Conservation (phyloP, 2,888 invertebrate genomes). For the Eupeodes latifasciatus region DNA sequence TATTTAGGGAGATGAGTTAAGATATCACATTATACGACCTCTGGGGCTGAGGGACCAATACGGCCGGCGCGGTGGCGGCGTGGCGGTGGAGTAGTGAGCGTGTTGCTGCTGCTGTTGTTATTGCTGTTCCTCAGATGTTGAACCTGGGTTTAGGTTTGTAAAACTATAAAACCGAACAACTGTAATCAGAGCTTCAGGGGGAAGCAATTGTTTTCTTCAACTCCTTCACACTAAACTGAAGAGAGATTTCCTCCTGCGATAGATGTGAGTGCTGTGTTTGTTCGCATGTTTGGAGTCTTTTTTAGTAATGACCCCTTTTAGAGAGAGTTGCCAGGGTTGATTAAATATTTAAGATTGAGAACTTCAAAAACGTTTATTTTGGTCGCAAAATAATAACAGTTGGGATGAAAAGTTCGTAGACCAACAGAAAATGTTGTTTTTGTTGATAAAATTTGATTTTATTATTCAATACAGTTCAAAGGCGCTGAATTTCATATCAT, state of each 20-base stretch:
- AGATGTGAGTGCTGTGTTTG: conserved; percentile 32
- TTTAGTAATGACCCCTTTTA: conserved; percentile 55
- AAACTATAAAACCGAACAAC: conserved; percentile 44
- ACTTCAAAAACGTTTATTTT: too few relatives aligned
- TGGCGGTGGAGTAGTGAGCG: conserved; percentile 8
- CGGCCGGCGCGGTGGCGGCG: too few relatives aligned
- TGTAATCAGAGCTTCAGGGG: conserved; percentile 64
- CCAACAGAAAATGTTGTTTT: too few relatives aligned
- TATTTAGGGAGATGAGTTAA: conserved; percentile 74
- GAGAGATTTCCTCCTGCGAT: conserved; percentile 66
- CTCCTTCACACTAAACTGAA: conserved; percentile 30
- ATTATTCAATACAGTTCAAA: too few relatives aligned
- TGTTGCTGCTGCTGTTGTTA: conserved; percentile 26
- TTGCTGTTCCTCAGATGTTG: neutral
- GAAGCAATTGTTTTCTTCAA: conserved; percentile 69
- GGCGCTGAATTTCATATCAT: too few relatives aligned
- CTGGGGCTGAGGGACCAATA: neutral
- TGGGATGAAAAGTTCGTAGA: too few relatives aligned
- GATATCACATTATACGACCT: conserved; percentile 59
- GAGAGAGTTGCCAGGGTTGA: conserved; percentile 13
- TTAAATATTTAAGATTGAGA: too few relatives aligned
- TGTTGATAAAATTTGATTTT: too few relatives aligned
- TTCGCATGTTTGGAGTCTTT: conserved; percentile 37
- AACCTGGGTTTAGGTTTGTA: neutral
- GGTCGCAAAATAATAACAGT: too few relatives aligned